These are phyloP conservation scores for Tenodera sinensis DNA, from an alignment of 2,888 invertebrate species.

Conservation along the genomic window DNA sequence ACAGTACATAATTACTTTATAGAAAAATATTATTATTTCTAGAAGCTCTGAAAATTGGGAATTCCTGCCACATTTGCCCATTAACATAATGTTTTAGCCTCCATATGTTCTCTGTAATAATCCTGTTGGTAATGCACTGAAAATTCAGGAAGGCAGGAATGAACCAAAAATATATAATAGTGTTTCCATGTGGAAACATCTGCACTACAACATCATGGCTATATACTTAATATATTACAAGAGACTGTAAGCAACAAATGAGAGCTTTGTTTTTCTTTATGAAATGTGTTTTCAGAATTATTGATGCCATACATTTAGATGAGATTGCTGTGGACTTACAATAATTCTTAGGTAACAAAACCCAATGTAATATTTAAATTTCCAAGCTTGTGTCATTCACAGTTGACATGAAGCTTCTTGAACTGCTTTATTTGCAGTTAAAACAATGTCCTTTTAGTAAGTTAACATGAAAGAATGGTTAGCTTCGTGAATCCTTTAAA, in stretches of 20 bases:
- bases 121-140: background rate
- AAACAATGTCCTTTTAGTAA: no score
- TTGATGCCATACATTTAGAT: background rate
- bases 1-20: background rate
- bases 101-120: background rate
- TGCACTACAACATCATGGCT: background rate
- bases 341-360: background rate
- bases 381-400: background rate
- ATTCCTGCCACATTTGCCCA: no score
- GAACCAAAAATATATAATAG: background rate
- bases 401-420: no score
- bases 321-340: background rate
- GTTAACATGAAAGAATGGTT: background rate
- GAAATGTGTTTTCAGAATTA: background rate
- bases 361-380: no score
- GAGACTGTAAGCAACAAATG: background rate
- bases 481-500: background rate
- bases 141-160: background rate
- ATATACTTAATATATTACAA: background rate
- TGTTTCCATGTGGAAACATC: background rate
- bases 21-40: background rate
- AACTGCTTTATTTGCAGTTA: no score
- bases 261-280: background rate
- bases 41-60: background rate
- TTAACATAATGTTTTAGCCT: background rate